A percentile compares a stretch with the other conserved stretches of the same genome.
Evolutionary conservation across 2,888 invertebrate species (phyloP).

Genomic region (Apoda limacodes): DNA sequence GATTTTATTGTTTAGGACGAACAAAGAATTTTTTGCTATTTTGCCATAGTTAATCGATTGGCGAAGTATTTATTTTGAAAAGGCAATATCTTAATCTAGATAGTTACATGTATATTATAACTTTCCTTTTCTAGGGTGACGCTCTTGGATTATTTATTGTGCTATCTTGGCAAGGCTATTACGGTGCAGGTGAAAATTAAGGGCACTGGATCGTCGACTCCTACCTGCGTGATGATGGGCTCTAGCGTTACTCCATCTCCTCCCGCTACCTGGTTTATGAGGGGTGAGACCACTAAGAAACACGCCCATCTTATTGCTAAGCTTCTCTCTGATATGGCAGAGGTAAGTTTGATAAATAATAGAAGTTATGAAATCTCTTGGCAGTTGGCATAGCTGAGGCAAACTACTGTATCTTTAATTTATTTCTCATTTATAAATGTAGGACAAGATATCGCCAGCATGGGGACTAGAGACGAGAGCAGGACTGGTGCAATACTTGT

Average conservation of each 20-base stretch:
- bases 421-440: no score
- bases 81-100: no score
- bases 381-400: no score
- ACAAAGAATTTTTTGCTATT: no score
- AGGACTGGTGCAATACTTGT: conserved; percentile 87
- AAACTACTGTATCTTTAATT: no score
- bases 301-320: conserved; percentile 90
- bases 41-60: no score
- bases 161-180: conserved; percentile 91
- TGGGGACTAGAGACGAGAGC: conserved; percentile 92
- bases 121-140: conserved; percentile 68
- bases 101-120: conserved; percentile 1
- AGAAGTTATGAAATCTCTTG: neutral
- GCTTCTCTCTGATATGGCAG: conserved; percentile 91
- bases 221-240: conserved; percentile 67
- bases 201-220: conserved; percentile 37
- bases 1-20: neutral
- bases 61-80: no score
- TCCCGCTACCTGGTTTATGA: conserved; percentile 82
- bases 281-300: conserved; percentile 85
- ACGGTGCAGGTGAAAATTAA: conserved; percentile 87
- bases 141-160: conserved; percentile 89
- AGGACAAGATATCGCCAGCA: conserved; percentile 87
- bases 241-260: conserved; percentile 45
- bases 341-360: conserved; percentile 66